Base-by-base conservation (phyloP, 2,113 vertebrate species). In the Scalopus aquaticus region DNA sequence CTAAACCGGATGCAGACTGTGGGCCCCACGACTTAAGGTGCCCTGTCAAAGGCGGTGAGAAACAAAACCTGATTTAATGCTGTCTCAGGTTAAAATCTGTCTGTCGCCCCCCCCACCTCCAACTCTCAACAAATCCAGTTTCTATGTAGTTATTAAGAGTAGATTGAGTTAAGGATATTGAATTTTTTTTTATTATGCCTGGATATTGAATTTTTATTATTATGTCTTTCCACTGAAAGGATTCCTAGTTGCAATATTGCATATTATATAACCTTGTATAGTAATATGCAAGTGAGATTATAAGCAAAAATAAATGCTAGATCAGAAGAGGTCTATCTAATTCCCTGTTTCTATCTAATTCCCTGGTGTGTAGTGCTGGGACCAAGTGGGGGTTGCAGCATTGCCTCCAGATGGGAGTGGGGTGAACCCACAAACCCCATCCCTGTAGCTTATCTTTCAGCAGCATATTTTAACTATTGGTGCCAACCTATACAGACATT, bases 201-300 rank as follows among this genome's bases (percentile, higher is more conserved):
- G 46, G 20, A 95, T 88, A 95, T 72, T 83, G 65, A 77, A 76
- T 73, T 7, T 73, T 83, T 87, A 51, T 91, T 60, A 94, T 72
- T 84, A 44, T 79, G 20, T 26, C 39, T 85, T 93, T 91, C 46
- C 39, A n/a, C 70, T 30, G 24, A 49, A 91, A 70, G 65, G 85
- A 94, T 86, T 97, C 90, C 81, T 64, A 69, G 0, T 87, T 83
- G 79, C 88, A 91, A 35, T 72, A 22, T n/a, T 86, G 56, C 51
- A 62, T 87, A 87, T 77, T 74, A 73, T 90, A 37, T 72, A 73
- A 92, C 93, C 96, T 93, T 73, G 76, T 80, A 77, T 46, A n/a
- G 46, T 83, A 91, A 81, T 91, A 39, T 6, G 64, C 28, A 88
- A 73, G 87, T 60, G 86, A 93, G 58, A 70, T 90, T 83, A 6